Evolutionary conservation across 2,113 vertebrate species (phyloP), one percentile per base, ranked within the genome.

Genomic region (Hymenochirus boettgeri): DNA sequence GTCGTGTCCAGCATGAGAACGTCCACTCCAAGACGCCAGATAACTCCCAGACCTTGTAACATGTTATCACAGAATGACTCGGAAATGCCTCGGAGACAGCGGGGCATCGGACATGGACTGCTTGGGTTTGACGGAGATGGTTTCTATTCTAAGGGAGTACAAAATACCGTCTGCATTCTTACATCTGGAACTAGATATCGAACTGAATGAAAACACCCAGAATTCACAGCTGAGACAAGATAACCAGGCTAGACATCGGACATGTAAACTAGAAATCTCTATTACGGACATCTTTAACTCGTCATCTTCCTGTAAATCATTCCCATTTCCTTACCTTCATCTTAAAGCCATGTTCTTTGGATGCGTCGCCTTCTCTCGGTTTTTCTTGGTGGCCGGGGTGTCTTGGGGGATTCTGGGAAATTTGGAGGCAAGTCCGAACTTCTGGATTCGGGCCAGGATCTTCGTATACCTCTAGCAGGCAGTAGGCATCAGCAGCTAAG

Each of bases 11-110:
- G 74, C 65, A 91, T 81, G 1, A 62, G 54, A 17, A 89, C 91
- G 0, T 95, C 90, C 0, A 90, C 83, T 0, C 92, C 91, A 2
- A 95, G 80, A 67, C 90, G 89, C 89, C 57, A 96, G 88, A 60
- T 88, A 89, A 42, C 89, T 0, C 91, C 93, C 0, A 95, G 86
- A 22, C 92, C 93, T 63, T 92, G 89, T 10, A 93, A 82, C 95
- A 93, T 94, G 79, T 85, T 93, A 73, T 94, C 92, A 18, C 93
- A 92, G 51, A n/a, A 93, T 88, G 70, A 89, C 89, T 0, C 83
- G 80, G 77, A 96, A 87, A 70, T 93, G 79, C 66, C 69, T 76
- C 0, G 85, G 85, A 1, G 70, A 71, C 29, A 86, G 13, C 18
- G 65, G 23, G 27, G 13, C 18, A 37, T 10, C 7, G 17, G 2